phyloP scores from a whole-genome alignment of 1,140 invertebrate genomes.

The silkworm (Bombyx mori) region ASM3026992v2 NC_085119.1:1237001-1237500 shows the following conservation, averaged over 20 bases:
- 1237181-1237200: slow-evolving; percentile 22
- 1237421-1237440: too few species aligned
- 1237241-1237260: slow-evolving; percentile 31
- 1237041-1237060: neutral
- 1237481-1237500: too few species aligned
- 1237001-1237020: neutral
- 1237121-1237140: slow-evolving; percentile 38
- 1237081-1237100: too few species aligned
- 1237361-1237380: too few species aligned
- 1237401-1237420: too few species aligned
- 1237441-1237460: too few species aligned
- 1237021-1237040: neutral
- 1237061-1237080: too few species aligned
- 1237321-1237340: too few species aligned
- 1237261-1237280: slow-evolving; percentile 5
- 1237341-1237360: too few species aligned
- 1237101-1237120: slow-evolving; percentile 30
- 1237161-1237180: slow-evolving; percentile 35
- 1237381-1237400: too few species aligned
- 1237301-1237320: too few species aligned
- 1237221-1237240: slow-evolving; percentile 35
- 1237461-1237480: too few species aligned
- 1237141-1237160: slow-evolving; percentile 40
- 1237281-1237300: neutral
- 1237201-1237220: slow-evolving; percentile 34